Evolutionary conservation across 2,888 invertebrate genomes (phyloP).

Genomic region (Agrypnus murinus): DNA sequence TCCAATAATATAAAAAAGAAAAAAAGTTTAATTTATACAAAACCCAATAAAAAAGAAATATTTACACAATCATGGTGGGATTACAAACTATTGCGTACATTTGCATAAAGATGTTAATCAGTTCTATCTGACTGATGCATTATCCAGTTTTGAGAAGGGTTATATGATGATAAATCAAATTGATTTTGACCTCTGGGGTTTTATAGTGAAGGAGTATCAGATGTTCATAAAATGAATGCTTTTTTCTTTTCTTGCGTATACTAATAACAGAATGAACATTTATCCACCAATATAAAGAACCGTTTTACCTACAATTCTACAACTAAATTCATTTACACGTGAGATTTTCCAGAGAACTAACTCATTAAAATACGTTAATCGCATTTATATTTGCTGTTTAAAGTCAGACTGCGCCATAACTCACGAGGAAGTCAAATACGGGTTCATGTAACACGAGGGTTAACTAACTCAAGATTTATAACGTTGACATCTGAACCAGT

Average conservation of each 20-base stretch:
- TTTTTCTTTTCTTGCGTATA: too few species aligned
- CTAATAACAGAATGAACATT: too few species aligned
- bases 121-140: slow-evolving; percentile 51
- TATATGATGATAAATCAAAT: slow-evolving; percentile 33
- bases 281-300: too few species aligned
- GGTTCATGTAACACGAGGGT: slow-evolving; percentile 63
- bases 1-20: too few species aligned
- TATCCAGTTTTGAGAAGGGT: slow-evolving; percentile 36
- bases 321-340: not conserved
- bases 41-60: slow-evolving; percentile 46
- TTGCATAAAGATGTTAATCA: slow-evolving; percentile 59
- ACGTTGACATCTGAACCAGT: slow-evolving; percentile 65
- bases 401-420: slow-evolving; percentile 65
- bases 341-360: slow-evolving; percentile 40
- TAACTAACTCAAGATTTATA: slow-evolving; percentile 68
- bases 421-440: slow-evolving; percentile 68
- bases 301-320: too few species aligned
- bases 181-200: slow-evolving; percentile 25
- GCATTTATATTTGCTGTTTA: slow-evolving; percentile 68
- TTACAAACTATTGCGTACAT: slow-evolving; percentile 52
- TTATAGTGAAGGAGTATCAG: slow-evolving; percentile 8
- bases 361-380: slow-evolving; percentile 69
- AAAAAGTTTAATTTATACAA: not conserved
- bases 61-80: slow-evolving; percentile 52
- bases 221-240: too few species aligned